These are phyloP conservation scores for Dynastes maya DNA, from an alignment of 2,888 invertebrate species.

Conservation along the genomic window DNA sequence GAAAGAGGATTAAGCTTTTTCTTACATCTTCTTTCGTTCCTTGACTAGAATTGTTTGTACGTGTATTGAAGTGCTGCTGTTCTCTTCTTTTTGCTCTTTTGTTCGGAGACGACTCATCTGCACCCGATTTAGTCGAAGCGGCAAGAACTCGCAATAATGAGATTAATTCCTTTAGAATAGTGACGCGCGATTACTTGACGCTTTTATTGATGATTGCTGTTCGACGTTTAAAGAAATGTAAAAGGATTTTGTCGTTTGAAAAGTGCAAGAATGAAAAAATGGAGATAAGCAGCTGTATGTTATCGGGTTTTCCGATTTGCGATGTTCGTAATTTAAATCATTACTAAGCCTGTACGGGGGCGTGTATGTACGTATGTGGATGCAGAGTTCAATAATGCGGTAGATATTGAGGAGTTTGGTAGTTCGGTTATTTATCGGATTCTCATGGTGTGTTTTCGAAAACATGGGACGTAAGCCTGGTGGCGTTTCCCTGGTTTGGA, in stretches of 20 bases:
- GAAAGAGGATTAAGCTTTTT: slow-evolving; percentile 3
- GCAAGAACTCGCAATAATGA: neutral
- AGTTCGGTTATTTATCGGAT: too few relatives aligned
- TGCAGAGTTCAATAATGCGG: too few relatives aligned
- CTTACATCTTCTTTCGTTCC: neutral
- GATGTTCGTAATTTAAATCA: neutral
- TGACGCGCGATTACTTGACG: neutral
- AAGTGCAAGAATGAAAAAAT: neutral
- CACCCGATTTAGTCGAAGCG: neutral
- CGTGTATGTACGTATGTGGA: too few relatives aligned
- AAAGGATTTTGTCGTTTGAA: slow-evolving; percentile 1
- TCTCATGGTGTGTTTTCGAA: too few relatives aligned
- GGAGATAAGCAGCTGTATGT: neutral
- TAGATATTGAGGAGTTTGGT: too few relatives aligned
- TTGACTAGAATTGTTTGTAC: neutral
- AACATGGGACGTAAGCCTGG: too few relatives aligned
- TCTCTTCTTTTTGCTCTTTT: neutral
- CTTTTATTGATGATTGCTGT: neutral
- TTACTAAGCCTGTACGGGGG: too few relatives aligned
- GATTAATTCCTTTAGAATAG: neutral
- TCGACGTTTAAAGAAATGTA: neutral
- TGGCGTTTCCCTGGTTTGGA: too few relatives aligned
- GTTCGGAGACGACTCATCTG: neutral
- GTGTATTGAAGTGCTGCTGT: neutral
- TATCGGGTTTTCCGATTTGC: neutral